phyloP scores from a whole-genome alignment of 2,113 vertebrate genomes.

The Pterophyllum scalare region DNA sequence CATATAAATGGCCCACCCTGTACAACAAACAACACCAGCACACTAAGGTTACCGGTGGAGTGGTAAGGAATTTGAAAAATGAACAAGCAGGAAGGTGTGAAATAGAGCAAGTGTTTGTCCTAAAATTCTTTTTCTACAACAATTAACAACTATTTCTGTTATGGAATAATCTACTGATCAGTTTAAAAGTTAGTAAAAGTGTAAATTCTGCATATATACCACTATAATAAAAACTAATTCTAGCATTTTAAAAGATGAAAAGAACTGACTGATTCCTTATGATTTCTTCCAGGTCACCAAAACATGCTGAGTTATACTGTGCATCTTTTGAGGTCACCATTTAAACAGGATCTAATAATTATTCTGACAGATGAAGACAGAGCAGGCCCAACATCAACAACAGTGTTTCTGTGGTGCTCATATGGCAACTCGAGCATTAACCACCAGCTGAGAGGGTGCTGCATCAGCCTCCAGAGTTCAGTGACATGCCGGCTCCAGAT shows the following conservation, averaged over 20 bases:
- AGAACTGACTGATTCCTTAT: background rate
- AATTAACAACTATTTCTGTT: background rate
- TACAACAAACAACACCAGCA: background rate
- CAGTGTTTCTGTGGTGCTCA: background rate
- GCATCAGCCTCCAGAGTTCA: slow-evolving; percentile 17
- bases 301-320: background rate
- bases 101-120: background rate
- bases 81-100: background rate
- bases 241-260: background rate
- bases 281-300: background rate
- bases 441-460: slow-evolving; percentile 36
- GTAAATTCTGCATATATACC: background rate
- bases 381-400: background rate
- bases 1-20: no score
- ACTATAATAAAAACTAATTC: background rate
- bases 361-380: slow-evolving; percentile 2
- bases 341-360: background rate
- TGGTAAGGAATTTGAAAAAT: background rate
- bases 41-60: background rate
- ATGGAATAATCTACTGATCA: background rate
- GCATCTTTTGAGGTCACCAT: background rate
- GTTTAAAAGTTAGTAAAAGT: background rate
- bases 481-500: slow-evolving; percentile 57
- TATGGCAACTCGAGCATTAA: slow-evolving; percentile 12
- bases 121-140: background rate